Conservation (phyloP, 2,113 vertebrate species). For the Dermatemys mawii region DNA sequence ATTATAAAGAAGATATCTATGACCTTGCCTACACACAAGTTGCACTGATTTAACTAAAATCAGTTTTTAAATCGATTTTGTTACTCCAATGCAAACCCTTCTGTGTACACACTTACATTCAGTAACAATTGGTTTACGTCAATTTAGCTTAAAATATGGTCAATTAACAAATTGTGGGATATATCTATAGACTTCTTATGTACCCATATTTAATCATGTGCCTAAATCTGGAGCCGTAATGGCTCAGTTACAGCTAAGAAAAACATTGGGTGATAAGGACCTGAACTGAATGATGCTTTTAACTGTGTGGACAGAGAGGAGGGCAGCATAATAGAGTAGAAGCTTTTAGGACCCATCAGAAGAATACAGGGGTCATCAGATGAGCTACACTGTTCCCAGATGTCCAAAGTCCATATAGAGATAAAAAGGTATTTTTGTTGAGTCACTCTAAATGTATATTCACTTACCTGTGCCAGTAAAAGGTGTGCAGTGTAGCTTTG, state of each 20-base stretch:
- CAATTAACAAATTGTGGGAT: background rate
- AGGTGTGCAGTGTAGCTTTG: too few species aligned
- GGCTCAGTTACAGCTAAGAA: background rate
- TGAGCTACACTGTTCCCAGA: too few species aligned
- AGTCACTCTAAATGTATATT: too few species aligned
- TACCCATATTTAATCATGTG: background rate
- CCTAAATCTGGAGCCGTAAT: too few species aligned
- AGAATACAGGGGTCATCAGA: too few species aligned
- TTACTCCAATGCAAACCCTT: background rate
- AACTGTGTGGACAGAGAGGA: background rate
- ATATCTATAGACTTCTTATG: background rate
- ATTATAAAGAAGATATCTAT: background rate
- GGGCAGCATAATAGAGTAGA: background rate
- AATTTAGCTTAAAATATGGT: background rate
- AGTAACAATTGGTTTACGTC: background rate
- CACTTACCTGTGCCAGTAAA: too few species aligned
- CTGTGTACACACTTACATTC: background rate
- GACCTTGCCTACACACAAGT: background rate
- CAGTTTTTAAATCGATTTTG: background rate
- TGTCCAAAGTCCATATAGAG: too few species aligned
- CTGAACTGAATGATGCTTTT: conserved; percentile 6
- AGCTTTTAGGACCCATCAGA: background rate
- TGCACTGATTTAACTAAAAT: background rate
- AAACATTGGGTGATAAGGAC: background rate
- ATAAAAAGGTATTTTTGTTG: too few species aligned